Conservation (phyloP, 2,888 invertebrate species). For the Microplitis deprimator region DNA sequence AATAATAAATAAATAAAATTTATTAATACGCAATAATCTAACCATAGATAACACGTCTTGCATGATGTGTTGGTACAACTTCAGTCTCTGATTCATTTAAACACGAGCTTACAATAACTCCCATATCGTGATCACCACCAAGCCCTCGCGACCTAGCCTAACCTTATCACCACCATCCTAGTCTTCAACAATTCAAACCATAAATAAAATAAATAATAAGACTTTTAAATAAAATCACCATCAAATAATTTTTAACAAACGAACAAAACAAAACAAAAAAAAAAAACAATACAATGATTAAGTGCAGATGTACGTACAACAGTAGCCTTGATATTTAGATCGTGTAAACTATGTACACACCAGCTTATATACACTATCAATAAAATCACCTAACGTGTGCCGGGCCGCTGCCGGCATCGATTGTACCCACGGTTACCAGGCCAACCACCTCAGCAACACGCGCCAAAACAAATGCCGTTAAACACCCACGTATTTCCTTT, state of each 20-base stretch:
- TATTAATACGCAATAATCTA: slow-evolving; percentile 42
- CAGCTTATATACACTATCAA: slow-evolving; percentile 7
- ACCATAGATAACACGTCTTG: slow-evolving; percentile 69
- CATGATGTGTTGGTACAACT: slow-evolving; percentile 65
- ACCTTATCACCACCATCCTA: slow-evolving; percentile 59
- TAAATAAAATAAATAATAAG: not conserved
- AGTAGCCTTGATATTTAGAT: slow-evolving; percentile 8
- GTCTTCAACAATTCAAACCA: not conserved
- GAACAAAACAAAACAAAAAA: not conserved
- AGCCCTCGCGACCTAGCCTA: slow-evolving; percentile 47
- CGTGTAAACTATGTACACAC: not conserved
- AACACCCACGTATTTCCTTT: slow-evolving; percentile 43
- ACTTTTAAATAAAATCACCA: no score
- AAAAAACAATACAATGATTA: slow-evolving; percentile 17
- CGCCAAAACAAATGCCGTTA: slow-evolving; percentile 63
- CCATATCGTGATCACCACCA: slow-evolving; percentile 59
- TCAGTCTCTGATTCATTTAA: slow-evolving; percentile 67
- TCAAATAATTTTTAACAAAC: slow-evolving; percentile 1
- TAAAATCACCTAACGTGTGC: slow-evolving; percentile 18
- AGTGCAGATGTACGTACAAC: not conserved
- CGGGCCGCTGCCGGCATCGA: slow-evolving; percentile 59
- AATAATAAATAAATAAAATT: not conserved
- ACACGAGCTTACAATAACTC: slow-evolving; percentile 69
- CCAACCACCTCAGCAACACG: slow-evolving; percentile 69
- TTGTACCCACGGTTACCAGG: slow-evolving; percentile 68